phyloP scores from a whole-genome alignment of 1,140 invertebrate species.

The Ceratosolen solmsi region DNA sequence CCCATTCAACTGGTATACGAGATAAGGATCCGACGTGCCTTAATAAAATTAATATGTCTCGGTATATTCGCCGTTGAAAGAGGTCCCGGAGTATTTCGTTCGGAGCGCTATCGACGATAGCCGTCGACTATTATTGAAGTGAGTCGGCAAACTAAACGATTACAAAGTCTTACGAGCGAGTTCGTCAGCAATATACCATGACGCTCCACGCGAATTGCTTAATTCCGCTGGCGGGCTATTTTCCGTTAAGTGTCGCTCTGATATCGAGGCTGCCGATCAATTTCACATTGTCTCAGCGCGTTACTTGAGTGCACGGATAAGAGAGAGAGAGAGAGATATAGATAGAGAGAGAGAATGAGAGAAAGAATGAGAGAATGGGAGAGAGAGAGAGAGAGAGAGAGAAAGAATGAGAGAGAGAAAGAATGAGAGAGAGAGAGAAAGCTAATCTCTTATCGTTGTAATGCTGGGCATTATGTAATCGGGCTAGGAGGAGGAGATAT shows the following conservation, averaged over 20 bases:
- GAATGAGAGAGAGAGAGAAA: too few species aligned
- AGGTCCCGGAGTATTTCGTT: background rate
- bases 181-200: background rate
- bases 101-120: background rate
- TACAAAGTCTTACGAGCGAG: background rate
- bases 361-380: too few species aligned
- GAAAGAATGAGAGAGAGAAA: too few species aligned
- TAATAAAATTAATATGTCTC: background rate
- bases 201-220: conserved; percentile 37
- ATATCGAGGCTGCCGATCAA: background rate
- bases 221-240: conserved; percentile 30
- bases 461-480: background rate
- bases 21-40: background rate
- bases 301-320: background rate
- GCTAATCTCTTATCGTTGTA: conserved; percentile 23
- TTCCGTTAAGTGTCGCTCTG: background rate
- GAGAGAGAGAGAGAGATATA: too few species aligned
- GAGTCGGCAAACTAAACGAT: background rate
- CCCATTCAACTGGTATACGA: background rate
- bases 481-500: conserved; percentile 35
- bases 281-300: background rate
- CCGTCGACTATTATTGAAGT: background rate
- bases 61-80: background rate
- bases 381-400: too few species aligned
- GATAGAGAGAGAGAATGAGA: too few species aligned